A percentile compares a stretch with the other conserved stretches of the same genome.
Evolutionary conservation across 2,797 vertebrate genomes (phyloP).

Genomic region (Argentina silus): DNA sequence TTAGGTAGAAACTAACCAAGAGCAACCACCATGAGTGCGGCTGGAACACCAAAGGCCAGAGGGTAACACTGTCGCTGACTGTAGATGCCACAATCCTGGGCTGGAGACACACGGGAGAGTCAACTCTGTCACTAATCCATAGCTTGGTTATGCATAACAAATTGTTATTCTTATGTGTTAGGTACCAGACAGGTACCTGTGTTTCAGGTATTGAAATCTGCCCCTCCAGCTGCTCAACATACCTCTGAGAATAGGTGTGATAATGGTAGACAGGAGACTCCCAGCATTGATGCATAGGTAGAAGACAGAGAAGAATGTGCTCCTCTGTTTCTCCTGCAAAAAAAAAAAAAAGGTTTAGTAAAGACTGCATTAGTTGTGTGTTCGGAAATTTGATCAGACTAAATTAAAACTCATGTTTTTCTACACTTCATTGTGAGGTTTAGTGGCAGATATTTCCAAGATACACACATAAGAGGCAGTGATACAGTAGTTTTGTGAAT

Average conservation of each 20-base stretch:
- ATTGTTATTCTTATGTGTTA: neutral
- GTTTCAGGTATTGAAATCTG: neutral
- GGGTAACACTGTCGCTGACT: constrained; percentile 86
- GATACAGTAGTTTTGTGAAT: neutral
- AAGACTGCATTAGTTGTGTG: neutral
- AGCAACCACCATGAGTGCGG: constrained; percentile 87
- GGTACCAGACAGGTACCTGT: neutral
- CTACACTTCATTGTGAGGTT: neutral
- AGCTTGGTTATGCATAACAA: neutral
- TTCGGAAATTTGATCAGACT: neutral
- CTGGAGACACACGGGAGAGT: constrained; percentile 66
- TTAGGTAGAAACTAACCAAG: constrained; percentile 78
- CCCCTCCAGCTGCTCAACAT: constrained; percentile 13
- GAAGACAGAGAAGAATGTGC: constrained; percentile 93
- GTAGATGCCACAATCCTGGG: constrained; percentile 87
- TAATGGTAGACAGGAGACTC: constrained; percentile 91
- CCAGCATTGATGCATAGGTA: constrained; percentile 94
- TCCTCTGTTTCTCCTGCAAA: constrained; percentile 86
- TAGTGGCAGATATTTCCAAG: neutral
- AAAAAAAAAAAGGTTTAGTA: too few species aligned
- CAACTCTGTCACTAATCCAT: neutral
- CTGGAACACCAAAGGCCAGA: constrained; percentile 93
- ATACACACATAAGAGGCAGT: constrained; percentile 11
- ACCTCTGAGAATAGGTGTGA: constrained; percentile 93
- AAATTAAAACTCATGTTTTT: neutral